A percentile compares a stretch with the other conserved stretches of the same genome.
Evolutionary conservation across 2,113 vertebrate species (phyloP).

Genomic region (Caranx melampygus): DNA sequence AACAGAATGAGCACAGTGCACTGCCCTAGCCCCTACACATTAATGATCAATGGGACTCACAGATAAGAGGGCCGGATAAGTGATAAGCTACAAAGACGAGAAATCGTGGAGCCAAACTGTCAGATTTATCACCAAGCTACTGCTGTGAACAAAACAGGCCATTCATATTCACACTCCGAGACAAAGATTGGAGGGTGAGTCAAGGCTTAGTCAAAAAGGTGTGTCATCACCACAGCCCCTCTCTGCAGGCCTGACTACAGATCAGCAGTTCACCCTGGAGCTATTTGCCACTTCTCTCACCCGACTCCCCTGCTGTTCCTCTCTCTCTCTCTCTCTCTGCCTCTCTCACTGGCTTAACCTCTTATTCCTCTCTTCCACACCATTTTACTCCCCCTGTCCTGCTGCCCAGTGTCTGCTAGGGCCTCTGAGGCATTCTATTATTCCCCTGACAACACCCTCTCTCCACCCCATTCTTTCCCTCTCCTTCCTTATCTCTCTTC

Average conservation of each 20-base stretch:
- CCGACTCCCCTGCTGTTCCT: constrained; percentile 55
- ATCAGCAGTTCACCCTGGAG: constrained; percentile 63
- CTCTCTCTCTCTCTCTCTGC: constrained; percentile 49
- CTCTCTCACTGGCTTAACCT: constrained; percentile 53
- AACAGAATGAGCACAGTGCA: constrained; percentile 13
- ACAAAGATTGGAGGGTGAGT: constrained; percentile 66
- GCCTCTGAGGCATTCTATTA: constrained; percentile 68
- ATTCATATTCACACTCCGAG: constrained; percentile 23
- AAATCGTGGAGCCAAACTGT: constrained; percentile 38
- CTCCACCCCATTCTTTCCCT: constrained; percentile 39
- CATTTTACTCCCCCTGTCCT: constrained; percentile 44
- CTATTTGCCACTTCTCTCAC: constrained; percentile 62
- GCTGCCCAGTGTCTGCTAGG: constrained; percentile 44
- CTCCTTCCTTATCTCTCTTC: constrained; percentile 40
- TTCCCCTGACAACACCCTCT: constrained; percentile 62
- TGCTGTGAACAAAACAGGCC: constrained; percentile 36
- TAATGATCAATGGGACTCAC: constrained; percentile 67
- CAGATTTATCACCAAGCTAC: constrained; percentile 42
- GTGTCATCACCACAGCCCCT: constrained; percentile 57
- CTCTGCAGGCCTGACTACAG: constrained; percentile 30
- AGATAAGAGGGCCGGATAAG: constrained; percentile 52
- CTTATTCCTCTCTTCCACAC: constrained; percentile 55
- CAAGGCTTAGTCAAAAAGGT: constrained; percentile 70
- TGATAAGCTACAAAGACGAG: constrained; percentile 43
- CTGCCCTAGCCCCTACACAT: constrained; percentile 51